Evolutionary conservation across 2,113 vertebrate species (phyloP).

Genomic region (Gallinago media): DNA sequence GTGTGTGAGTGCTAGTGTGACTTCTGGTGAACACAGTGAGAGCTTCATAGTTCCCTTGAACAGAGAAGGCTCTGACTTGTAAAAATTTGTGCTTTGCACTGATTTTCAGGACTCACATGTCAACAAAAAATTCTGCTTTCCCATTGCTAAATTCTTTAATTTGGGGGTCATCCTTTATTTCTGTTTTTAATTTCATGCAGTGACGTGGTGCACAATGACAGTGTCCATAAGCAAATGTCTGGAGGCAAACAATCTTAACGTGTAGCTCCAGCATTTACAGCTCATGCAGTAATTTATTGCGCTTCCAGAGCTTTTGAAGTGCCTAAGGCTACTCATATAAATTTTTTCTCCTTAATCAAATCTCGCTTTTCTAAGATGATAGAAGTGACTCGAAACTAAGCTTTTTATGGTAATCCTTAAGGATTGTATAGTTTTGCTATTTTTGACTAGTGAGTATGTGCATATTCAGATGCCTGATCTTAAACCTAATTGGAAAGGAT

Average conservation of each 20-base stretch:
- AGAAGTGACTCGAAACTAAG: not conserved
- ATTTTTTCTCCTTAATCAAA: not conserved
- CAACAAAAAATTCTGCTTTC: not conserved
- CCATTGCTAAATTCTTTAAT: not conserved
- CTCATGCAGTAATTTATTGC: rapidly evolving
- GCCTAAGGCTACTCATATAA: not conserved
- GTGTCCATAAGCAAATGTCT: not conserved
- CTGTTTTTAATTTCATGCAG: not conserved
- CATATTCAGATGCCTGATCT: not conserved
- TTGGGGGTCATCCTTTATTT: not conserved
- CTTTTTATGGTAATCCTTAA: not conserved
- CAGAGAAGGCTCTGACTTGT: not conserved
- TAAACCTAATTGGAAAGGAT: not conserved
- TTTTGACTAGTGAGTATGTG: not conserved
- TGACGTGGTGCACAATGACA: not conserved
- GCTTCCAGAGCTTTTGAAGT: not conserved
- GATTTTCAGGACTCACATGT: not conserved
- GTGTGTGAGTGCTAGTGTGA: not conserved
- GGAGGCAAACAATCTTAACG: not conserved
- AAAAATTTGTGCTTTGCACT: not conserved
- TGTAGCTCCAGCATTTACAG: not conserved
- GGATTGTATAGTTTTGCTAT: not conserved
- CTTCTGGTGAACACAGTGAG: not conserved
- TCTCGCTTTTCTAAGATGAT: not conserved
- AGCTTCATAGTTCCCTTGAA: not conserved